phyloP scores from a whole-genome alignment of 2,888 invertebrate genomes.

The Lithophane leautieri region DNA sequence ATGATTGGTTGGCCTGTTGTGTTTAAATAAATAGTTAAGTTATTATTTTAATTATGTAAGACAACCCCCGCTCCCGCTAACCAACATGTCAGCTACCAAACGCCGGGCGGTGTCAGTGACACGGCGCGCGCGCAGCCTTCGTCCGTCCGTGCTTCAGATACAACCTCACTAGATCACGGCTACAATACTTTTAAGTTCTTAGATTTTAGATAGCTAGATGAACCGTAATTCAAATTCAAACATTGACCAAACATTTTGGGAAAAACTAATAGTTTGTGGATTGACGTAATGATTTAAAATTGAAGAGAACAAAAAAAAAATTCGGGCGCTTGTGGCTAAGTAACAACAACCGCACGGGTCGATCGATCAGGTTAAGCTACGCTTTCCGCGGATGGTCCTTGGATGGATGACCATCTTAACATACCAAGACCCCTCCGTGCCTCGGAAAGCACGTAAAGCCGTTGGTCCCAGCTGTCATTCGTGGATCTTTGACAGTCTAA shows the following conservation, averaged over 20 bases:
- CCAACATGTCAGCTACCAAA: slow-evolving; percentile 46
- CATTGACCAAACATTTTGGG: not conserved
- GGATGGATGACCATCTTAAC: no score
- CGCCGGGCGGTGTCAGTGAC: slow-evolving; percentile 81
- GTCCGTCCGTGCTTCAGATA: slow-evolving; percentile 71
- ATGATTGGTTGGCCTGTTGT: not conserved
- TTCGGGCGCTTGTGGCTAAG: no score
- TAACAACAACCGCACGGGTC: no score
- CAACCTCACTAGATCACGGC: slow-evolving; percentile 74
- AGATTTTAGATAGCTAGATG: not conserved
- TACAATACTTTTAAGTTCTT: slow-evolving; percentile 50
- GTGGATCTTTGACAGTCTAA: no score
- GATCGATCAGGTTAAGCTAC: no score
- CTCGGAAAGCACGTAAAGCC: no score
- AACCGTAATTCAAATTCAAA: not conserved
- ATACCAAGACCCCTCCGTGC: no score
- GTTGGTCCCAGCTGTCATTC: no score
- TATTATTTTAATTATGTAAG: not conserved
- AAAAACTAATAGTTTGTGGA: not conserved
- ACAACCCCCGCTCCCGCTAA: slow-evolving; percentile 32
- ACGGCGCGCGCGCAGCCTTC: slow-evolving; percentile 84
- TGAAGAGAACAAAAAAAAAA: not conserved
- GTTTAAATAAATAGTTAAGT: not conserved
- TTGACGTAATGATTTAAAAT: not conserved
- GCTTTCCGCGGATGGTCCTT: no score